Conservation (phyloP, 2,797 vertebrate genomes). For the Bradypus variegatus region DNA sequence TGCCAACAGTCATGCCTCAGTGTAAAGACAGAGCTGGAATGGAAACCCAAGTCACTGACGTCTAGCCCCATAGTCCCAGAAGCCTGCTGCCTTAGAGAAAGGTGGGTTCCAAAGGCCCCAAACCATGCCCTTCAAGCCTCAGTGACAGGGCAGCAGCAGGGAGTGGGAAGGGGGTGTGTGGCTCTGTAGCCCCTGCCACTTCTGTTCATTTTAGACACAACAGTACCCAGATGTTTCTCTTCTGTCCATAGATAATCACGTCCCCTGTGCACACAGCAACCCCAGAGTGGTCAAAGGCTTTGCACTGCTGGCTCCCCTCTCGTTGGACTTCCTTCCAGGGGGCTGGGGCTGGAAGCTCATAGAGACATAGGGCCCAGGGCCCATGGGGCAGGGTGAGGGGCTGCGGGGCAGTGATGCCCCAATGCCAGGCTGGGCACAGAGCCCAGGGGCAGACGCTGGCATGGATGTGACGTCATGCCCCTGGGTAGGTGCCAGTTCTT, state of each 20-base stretch:
- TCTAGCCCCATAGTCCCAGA: not conserved
- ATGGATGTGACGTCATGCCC: slow-evolving; percentile 60
- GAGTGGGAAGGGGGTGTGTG: not conserved
- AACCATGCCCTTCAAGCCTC: not conserved
- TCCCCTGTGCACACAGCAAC: not conserved
- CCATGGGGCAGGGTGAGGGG: slow-evolving; percentile 8
- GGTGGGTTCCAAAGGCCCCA: not conserved
- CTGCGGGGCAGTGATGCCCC: slow-evolving; percentile 33
- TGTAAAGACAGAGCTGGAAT: not conserved
- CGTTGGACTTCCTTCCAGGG: slow-evolving; percentile 5
- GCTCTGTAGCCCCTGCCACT: not conserved
- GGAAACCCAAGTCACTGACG: not conserved
- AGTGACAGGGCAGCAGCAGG: not conserved
- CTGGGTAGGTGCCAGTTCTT: slow-evolving; percentile 60
- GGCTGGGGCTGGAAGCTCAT: not conserved
- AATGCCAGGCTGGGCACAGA: slow-evolving; percentile 43
- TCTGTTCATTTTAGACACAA: slow-evolving; percentile 12
- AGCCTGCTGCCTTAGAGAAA: not conserved
- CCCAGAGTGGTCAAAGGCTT: not conserved
- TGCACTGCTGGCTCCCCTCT: not conserved
- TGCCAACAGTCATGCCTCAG: not conserved
- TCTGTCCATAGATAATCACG: not conserved
- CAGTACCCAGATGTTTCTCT: not conserved
- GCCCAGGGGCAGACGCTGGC: slow-evolving; percentile 49
- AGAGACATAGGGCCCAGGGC: not conserved